Conservation (phyloP, 2,888 invertebrate genomes). For the Cataglyphis rosenhaueri region DNA sequence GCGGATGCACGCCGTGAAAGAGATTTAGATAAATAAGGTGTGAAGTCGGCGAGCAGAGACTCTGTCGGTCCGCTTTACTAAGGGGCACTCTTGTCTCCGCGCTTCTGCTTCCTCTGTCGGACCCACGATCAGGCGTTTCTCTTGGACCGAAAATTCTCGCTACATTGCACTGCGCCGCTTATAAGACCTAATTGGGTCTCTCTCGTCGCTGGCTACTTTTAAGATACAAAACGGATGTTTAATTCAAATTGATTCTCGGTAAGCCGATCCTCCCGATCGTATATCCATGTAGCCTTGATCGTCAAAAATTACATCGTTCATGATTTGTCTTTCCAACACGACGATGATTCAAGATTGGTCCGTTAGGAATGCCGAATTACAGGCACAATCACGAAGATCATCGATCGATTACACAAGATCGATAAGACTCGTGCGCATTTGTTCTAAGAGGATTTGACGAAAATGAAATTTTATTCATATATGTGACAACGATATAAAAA, state of each 20-base stretch:
- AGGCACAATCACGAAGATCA: background rate
- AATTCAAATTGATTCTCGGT: constrained; percentile 74
- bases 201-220: constrained; percentile 61
- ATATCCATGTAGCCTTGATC: constrained; percentile 62
- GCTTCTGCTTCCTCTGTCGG: constrained; percentile 17
- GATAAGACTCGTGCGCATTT: background rate
- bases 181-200: constrained; percentile 73
- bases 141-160: constrained; percentile 10
- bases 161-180: constrained; percentile 43
- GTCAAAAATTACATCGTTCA: constrained; percentile 67
- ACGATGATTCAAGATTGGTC: constrained; percentile 16
- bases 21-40: constrained; percentile 78
- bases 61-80: constrained; percentile 28
- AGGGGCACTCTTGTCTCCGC: constrained; percentile 34
- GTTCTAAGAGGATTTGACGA: background rate
- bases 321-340: constrained; percentile 74
- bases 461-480: background rate
- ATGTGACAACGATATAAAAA: constrained; percentile 6
- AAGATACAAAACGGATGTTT: constrained; percentile 55
- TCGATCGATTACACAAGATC: background rate
- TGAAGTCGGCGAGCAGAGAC: constrained; percentile 65
- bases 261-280: constrained; percentile 66
- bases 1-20: constrained; percentile 52
- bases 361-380: constrained; percentile 50
- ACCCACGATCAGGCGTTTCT: constrained; percentile 52